Evolutionary conservation across 2,888 invertebrate species (phyloP).

Genomic region (Dolichopus griseipennis): DNA sequence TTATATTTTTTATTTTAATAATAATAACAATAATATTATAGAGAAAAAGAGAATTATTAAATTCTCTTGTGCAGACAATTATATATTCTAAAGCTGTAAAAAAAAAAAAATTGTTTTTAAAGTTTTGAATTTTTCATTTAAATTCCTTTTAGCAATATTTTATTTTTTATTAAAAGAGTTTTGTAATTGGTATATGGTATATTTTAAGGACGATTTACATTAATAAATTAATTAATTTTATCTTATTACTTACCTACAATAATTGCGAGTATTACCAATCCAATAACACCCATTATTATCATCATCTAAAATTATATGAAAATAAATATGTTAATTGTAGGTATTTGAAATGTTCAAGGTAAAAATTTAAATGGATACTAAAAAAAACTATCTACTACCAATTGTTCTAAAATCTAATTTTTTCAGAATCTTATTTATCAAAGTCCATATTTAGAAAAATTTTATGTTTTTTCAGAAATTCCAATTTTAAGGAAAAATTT

Average conservation of each 20-base stretch:
- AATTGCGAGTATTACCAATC: conserved; percentile 70
- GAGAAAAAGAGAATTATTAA: too few relatives aligned
- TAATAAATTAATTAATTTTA: not conserved
- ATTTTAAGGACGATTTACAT: too few relatives aligned
- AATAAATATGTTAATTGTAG: not conserved
- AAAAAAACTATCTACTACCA: too few relatives aligned
- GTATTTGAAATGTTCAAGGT: too few relatives aligned
- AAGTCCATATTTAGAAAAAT: too few relatives aligned
- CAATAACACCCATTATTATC: conserved; percentile 83
- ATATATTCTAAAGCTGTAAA: not conserved
- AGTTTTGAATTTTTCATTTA: not conserved
- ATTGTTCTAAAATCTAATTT: too few relatives aligned
- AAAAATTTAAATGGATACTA: too few relatives aligned
- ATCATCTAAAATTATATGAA: conserved; percentile 59
- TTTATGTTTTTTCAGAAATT: too few relatives aligned
- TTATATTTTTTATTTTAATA: conserved; percentile 9
- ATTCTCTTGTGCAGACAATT: not conserved
- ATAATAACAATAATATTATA: too few relatives aligned
- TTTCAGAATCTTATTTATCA: too few relatives aligned
- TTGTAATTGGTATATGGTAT: too few relatives aligned
- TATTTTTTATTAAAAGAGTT: conserved; percentile 7
- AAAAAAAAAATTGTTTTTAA: not conserved
- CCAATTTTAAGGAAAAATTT: too few relatives aligned
- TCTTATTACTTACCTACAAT: conserved; percentile 70
- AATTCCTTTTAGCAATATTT: conserved; percentile 1